These are phyloP conservation scores for Capromys pilorides DNA, from an alignment of 2,797 vertebrate genomes.

Conservation along the genomic window DNA sequence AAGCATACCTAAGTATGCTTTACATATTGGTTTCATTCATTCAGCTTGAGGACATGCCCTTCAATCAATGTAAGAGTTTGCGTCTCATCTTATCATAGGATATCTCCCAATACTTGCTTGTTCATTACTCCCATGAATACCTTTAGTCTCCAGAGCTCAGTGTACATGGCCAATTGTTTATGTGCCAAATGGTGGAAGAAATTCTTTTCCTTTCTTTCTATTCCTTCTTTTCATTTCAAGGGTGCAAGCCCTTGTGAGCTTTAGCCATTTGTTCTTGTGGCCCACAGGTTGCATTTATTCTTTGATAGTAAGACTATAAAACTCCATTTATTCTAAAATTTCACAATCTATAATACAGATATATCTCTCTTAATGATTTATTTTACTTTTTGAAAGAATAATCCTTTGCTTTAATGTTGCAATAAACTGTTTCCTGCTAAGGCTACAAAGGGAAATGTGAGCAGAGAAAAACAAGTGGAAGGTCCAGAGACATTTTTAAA, in stretches of 20 bases:
- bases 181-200: not conserved
- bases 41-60: not conserved
- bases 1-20: not conserved
- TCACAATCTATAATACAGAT: not conserved
- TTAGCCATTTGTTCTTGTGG: not conserved
- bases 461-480: not conserved
- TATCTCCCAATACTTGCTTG: not conserved
- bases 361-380: not conserved
- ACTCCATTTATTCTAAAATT: not conserved
- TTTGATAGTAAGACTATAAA: constrained; percentile 15
- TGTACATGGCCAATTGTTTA: not conserved
- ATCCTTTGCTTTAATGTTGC: not conserved
- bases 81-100: not conserved
- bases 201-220: not conserved
- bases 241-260: not conserved
- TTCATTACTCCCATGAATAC: not conserved
- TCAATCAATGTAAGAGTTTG: not conserved
- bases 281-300: not conserved
- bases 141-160: not conserved
- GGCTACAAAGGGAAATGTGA: not conserved
- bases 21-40: not conserved
- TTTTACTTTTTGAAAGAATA: not conserved
- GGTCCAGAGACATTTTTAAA: not conserved
- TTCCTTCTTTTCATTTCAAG: not conserved
- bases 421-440: not conserved